phyloP scores from a whole-genome alignment of 2,888 invertebrate genomes.

The Agonopterix heracliana region DNA sequence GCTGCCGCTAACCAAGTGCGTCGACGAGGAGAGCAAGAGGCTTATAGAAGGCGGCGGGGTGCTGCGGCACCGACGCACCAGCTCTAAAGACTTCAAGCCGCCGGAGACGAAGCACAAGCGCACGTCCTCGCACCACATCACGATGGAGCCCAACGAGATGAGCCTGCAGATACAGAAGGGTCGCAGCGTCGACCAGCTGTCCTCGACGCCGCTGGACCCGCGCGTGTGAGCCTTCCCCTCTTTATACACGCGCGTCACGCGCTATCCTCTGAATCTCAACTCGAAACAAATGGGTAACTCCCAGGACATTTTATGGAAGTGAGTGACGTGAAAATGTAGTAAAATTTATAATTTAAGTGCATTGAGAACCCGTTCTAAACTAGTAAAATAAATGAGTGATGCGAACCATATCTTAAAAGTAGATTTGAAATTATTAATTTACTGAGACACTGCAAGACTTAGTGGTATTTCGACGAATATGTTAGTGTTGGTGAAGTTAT shows the following conservation, averaged over 20 bases:
- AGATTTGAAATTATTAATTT: neutral
- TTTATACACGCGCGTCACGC: slow-evolving; percentile 2
- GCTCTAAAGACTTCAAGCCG: slow-evolving; percentile 72
- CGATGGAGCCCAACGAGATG: slow-evolving; percentile 58
- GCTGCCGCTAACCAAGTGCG: slow-evolving; percentile 51
- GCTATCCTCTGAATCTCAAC: slow-evolving; percentile 1
- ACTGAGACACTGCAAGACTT: no score
- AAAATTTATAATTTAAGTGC: slow-evolving; percentile 18
- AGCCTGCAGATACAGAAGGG: slow-evolving; percentile 56
- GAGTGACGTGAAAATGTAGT: slow-evolving; percentile 15
- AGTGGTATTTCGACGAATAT: no score
- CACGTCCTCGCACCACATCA: slow-evolving; percentile 67
- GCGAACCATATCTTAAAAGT: slow-evolving; percentile 62
- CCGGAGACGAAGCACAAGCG: slow-evolving; percentile 58
- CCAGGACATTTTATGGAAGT: neutral
- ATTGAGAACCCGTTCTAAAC: slow-evolving; percentile 22
- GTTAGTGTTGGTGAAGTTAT: no score
- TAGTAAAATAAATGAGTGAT: slow-evolving; percentile 54
- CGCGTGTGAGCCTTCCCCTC: slow-evolving; percentile 41
- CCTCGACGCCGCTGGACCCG: slow-evolving; percentile 41
- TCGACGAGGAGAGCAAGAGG: slow-evolving; percentile 66
- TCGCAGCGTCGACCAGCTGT: slow-evolving; percentile 61
- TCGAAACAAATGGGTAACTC: neutral
- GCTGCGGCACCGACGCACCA: slow-evolving; percentile 77
- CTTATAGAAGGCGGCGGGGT: slow-evolving; percentile 58